Base-by-base conservation (phyloP, 1,140 invertebrate species). In the Bombus impatiens region DNA sequence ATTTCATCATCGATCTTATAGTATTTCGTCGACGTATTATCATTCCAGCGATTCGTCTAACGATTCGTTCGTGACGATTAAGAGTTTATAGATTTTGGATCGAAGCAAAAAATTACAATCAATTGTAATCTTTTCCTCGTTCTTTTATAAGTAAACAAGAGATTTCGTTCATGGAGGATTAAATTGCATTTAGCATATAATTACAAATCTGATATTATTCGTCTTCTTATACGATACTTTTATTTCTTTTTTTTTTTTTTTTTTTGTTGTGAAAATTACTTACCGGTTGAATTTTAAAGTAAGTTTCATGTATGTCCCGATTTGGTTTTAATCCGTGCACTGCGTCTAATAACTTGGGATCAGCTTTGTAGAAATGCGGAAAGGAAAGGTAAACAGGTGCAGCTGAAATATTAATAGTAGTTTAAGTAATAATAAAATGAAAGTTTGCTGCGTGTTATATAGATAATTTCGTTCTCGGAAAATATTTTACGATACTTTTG, bases 231-330 rank as follows among this genome's bases (percentile, higher is more conserved):
- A 67, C 6, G 13, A 67, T 35, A 32, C 15, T 9, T 67, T 22
- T 32, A 3, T 67, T 18, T n/a, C 15, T 0, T n/a, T 35, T 15
- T 13, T 44, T 13, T 0, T 13, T 13, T 44, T 13, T 44, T 13
- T 44, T 35, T 2, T 32, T 37, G 2, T 35, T 35, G 10, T 3
- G 25, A 15, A 15, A 22, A 44, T 28, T 67, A 42, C 96, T 96
- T 96, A 98, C 98, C 89, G 98, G 97, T 95, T 98, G 98, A 92
- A 98, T 97, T 95, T 98, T 97, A 90, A 98, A 97, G 93, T 97
- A 98, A 2, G 97, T 97, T 93, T 96, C 96, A 91, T 98, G 98
- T 86, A 97, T 95, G 86, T 97, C 95, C 83, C 96, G 95, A 25
- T 97, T 94, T 0, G 98, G 98, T 9, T 96, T 96, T 2, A 99